phyloP scores from a whole-genome alignment of 2,113 vertebrate genomes.

The Apistogramma diplotaenia region DNA sequence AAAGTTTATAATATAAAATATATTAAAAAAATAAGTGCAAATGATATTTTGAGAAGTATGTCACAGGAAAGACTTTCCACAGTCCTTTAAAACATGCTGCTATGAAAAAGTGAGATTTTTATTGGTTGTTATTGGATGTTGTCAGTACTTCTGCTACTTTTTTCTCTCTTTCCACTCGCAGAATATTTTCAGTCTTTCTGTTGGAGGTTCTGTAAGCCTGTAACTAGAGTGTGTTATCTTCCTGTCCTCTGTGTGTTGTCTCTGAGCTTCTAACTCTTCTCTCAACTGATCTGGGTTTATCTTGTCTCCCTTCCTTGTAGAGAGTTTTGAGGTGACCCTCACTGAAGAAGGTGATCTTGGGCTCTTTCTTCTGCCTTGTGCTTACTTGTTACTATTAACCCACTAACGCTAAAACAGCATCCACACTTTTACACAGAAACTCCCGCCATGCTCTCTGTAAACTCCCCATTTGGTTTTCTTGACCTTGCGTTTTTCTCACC shows the following conservation, averaged over 20 bases:
- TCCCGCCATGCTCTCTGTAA: constrained; percentile 84
- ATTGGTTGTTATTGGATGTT: not conserved
- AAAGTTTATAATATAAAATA: not conserved
- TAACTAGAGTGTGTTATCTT: constrained; percentile 41
- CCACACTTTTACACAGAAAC: constrained; percentile 88
- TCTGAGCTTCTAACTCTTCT: constrained; percentile 75
- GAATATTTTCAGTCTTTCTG: constrained; percentile 12
- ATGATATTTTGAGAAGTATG: not conserved
- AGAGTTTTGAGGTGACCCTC: constrained; percentile 99
- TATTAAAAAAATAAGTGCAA: not conserved
- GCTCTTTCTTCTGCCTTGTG: constrained; percentile 90
- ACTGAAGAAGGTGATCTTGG: constrained; percentile 99
- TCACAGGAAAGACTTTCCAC: not conserved
- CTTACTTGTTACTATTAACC: constrained; percentile 87
- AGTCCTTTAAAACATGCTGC: not conserved
- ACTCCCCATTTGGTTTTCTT: constrained; percentile 80
- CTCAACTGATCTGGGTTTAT: constrained; percentile 93
- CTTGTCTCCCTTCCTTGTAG: constrained; percentile 94
- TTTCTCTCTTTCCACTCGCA: constrained; percentile 16
- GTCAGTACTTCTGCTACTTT: not conserved
- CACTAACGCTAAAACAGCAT: constrained; percentile 93
- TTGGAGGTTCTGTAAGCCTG: constrained; percentile 27
- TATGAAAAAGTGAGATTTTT: not conserved
- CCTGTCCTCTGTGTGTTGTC: constrained; percentile 64
- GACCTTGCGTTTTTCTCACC: constrained; percentile 61